phyloP scores from a whole-genome alignment of 1,140 invertebrate species.

The Propsilocerus akamusi region DNA sequence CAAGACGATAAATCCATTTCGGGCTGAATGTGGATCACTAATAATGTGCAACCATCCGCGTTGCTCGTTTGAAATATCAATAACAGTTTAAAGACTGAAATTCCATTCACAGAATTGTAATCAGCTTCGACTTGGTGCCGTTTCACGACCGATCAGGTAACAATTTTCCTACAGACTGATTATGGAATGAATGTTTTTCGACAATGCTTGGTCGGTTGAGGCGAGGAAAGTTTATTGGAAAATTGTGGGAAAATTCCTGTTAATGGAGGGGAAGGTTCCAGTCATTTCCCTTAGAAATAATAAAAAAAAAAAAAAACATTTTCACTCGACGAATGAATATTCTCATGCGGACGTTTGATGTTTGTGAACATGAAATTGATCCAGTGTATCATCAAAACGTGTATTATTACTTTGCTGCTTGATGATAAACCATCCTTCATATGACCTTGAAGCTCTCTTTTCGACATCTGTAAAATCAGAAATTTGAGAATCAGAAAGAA shows the following conservation, averaged over 20 bases:
- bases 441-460: too few relatives aligned
- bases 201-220: too few relatives aligned
- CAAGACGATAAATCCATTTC: not conserved
- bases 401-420: too few relatives aligned
- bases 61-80: not conserved
- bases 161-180: not conserved
- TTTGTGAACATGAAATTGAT: too few relatives aligned
- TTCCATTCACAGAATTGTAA: not conserved
- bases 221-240: too few relatives aligned
- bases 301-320: not conserved
- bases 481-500: too few relatives aligned
- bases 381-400: too few relatives aligned
- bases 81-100: not conserved
- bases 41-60: not conserved
- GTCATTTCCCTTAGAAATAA: not conserved
- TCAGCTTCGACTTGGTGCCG: too few relatives aligned
- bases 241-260: not conserved
- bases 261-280: not conserved
- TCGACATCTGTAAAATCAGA: too few relatives aligned
- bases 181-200: not conserved
- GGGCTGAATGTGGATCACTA: not conserved
- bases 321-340: not conserved
- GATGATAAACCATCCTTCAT: too few relatives aligned
- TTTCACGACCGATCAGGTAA: not conserved
- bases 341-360: too few relatives aligned